phyloP scores from a whole-genome alignment of 2,113 vertebrate species.

The Noctilio leporinus region DNA sequence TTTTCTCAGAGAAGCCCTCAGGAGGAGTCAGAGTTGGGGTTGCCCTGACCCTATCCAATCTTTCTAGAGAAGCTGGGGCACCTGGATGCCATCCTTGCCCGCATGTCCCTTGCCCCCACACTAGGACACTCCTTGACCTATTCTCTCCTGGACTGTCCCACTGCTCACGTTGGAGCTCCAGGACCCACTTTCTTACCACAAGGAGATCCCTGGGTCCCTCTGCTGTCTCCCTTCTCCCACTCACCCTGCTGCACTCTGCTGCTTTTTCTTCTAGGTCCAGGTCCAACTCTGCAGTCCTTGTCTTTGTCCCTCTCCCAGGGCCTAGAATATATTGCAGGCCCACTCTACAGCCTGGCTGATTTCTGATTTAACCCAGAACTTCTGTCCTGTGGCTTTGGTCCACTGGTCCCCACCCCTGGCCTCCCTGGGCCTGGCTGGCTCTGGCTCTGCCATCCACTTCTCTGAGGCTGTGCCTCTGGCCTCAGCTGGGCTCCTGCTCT shows the following conservation, averaged over 20 bases:
- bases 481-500: neutral
- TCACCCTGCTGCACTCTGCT: neutral
- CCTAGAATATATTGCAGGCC: neutral
- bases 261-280: neutral
- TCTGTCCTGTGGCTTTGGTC: neutral
- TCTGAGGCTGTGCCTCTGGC: neutral
- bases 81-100: rapidly evolving
- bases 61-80: neutral
- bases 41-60: neutral
- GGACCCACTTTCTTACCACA: neutral
- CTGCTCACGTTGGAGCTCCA: neutral
- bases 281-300: neutral
- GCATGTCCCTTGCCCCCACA: rapidly evolving
- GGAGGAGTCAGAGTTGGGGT: neutral
- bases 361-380: neutral
- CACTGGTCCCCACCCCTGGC: neutral
- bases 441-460: no score
- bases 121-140: no score
- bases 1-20: neutral
- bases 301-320: neutral
- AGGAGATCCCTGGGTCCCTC: neutral
- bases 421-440: neutral
- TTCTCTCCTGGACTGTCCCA: neutral
- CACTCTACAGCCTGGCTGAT: neutral
- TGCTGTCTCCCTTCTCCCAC: no score